These are phyloP conservation scores for Peromyscus polionotus DNA, from an alignment of 2,113 vertebrate species.

Conservation along the genomic window DNA sequence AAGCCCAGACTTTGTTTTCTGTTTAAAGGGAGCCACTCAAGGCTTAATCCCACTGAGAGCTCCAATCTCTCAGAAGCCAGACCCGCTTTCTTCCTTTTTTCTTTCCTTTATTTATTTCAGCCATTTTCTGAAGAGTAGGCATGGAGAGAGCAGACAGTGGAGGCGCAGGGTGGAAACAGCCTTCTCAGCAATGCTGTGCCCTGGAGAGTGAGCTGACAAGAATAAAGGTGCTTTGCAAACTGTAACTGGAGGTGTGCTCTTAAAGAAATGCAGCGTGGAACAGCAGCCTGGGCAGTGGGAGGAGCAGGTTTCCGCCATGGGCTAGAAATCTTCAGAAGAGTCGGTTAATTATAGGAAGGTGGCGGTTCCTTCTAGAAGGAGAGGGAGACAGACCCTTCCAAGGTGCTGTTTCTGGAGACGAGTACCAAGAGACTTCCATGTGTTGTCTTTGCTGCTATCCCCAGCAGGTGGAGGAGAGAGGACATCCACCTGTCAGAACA, in stretches of 20 bases:
- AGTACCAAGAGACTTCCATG: not conserved
- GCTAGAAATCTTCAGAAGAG: not conserved
- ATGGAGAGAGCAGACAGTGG: not conserved
- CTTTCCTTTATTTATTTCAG: not conserved
- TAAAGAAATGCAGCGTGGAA: not conserved
- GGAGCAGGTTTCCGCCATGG: not conserved
- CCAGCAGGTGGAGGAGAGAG: not conserved
- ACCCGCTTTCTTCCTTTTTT: not conserved
- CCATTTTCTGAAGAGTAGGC: not conserved
- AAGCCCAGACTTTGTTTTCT: not conserved
- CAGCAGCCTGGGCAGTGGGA: no score
- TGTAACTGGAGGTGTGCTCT: not conserved
- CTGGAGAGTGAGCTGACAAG: not conserved
- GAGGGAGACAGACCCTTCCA: not conserved
- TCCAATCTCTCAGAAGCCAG: not conserved
- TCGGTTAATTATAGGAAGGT: not conserved
- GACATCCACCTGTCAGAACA: not conserved
- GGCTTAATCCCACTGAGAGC: not conserved
- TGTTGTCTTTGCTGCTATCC: not conserved
- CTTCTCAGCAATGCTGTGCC: not conserved
- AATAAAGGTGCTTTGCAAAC: constrained; percentile 29
- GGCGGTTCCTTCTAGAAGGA: not conserved
- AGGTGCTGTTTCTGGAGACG: not conserved
- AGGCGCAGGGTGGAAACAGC: not conserved
- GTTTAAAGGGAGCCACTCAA: not conserved